Conservation (phyloP, 2,888 invertebrate species). For the Antitype chi region DNA sequence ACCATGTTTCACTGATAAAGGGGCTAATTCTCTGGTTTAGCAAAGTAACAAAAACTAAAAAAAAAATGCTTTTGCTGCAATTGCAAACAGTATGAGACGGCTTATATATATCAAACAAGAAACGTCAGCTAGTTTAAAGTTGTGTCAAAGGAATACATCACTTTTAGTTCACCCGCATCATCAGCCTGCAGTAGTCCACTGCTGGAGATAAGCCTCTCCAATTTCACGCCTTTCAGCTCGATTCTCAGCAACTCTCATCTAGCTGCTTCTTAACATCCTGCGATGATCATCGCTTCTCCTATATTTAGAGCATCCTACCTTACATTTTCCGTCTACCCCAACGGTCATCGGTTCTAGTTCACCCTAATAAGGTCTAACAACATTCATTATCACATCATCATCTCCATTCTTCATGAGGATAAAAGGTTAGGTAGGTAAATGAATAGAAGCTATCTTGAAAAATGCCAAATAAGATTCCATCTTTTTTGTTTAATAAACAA, state of each 20-base stretch:
- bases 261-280: no score
- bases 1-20: neutral
- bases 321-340: no score
- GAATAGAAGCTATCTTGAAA: neutral
- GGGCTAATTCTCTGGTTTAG: neutral
- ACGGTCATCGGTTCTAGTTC: neutral
- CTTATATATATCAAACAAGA: neutral
- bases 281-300: no score
- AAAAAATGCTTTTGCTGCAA: neutral
- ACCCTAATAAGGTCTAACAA: neutral
- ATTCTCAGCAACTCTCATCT: no score
- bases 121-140: neutral
- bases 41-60: neutral
- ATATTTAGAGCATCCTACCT: no score
- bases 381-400: neutral
- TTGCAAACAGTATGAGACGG: neutral
- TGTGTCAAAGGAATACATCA: neutral
- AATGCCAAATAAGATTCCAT: neutral
- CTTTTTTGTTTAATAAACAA: neutral
- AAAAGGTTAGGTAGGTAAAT: neutral
- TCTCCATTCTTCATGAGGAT: neutral
- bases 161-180: no score
- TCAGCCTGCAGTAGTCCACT: no score
- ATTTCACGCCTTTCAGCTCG: no score
- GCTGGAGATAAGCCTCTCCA: no score